Percentiles rank a stretch among this genome's conserved stretches.
These are phyloP conservation scores for Homarus americanus DNA, from an alignment of 1,140 invertebrate genomes.

Conservation along the genomic window DNA sequence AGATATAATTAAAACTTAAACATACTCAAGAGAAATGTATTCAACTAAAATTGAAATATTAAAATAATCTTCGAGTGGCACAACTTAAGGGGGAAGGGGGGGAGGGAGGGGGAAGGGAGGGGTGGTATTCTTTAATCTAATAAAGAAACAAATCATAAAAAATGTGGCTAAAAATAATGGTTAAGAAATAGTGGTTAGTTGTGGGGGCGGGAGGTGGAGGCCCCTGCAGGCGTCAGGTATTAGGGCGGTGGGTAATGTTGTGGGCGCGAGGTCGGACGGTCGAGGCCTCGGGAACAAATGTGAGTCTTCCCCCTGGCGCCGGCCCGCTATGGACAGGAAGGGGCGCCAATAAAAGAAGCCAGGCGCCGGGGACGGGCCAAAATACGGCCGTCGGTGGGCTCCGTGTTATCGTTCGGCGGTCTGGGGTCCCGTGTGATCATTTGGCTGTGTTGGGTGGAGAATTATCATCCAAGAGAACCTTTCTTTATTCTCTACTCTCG, in stretches of 20 bases:
- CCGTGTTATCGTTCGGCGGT: conserved; percentile 7
- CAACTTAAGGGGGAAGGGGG: too few species aligned
- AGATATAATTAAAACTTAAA: too few species aligned
- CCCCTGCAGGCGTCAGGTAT: background rate
- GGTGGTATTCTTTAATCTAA: too few species aligned
- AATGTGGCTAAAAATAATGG: too few species aligned
- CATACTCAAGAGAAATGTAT: too few species aligned
- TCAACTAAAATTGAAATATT: too few species aligned
- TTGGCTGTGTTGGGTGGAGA: background rate
- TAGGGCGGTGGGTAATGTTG: conserved; percentile 36
- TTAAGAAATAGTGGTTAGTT: too few species aligned
- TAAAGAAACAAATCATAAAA: too few species aligned
- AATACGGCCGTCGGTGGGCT: conserved; percentile 30
- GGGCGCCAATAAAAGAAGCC: conserved; percentile 59
- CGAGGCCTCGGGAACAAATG: conserved; percentile 46
- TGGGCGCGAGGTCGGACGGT: conserved; percentile 37
- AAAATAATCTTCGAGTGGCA: too few species aligned
- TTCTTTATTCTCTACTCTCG: too few species aligned
- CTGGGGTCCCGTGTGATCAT: background rate
- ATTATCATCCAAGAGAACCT: too few species aligned
- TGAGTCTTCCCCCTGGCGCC: conserved; percentile 59
- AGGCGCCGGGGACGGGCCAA: conserved; percentile 49
- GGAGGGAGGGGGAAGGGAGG: too few species aligned
- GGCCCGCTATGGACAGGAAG: conserved; percentile 65
- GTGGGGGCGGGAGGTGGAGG: background rate